Evolutionary conservation across 2,888 invertebrate species (phyloP), one percentile per base, ranked within the genome.

Genomic region (Scaptomyza polygonia): DNA sequence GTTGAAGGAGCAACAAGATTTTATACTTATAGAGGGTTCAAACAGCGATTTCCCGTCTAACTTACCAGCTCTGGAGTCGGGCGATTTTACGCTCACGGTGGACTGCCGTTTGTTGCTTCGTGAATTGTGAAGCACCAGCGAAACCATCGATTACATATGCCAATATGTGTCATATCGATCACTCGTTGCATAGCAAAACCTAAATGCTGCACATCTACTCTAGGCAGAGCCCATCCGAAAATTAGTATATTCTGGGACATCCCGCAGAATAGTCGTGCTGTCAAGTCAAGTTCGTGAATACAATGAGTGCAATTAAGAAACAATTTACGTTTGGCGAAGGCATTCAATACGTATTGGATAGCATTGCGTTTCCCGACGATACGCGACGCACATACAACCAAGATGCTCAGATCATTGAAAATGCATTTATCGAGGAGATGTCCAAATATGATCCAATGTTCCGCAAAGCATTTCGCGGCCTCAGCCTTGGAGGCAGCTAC

Each of bases 401-500:
- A 11, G 70, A 83, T 53, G 78, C 80, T 2, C 45, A 75, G 47
- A 45, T 47, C 5, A 76, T 85, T 0, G 27, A 67, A 45, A 75
- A 78, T 58, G 8, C 25, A 7, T 53, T 87, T 6, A 45, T 79
- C 2, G 1, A 14, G 0, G 67, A 32, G 0, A 67, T 84, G 11
- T 67, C 67, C 1, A 16, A 14, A 0, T 30, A 5, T 2, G 72
- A 78, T 67, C 55, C 47, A 1, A 12, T 25, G 21, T 80, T 81
- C 6, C 39, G 42, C 3, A 0, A 25, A 0, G 42, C 62, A 16
- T 82, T 81, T 11, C 4, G 30, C 0, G 82, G 72, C 0, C 57
- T 74, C 0, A 64, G 68, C 18, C 40, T 77, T 18, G 55, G 65
- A 6, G 77, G 89, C 4, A 89, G 89, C 43, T 81, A 55, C 25